Evolutionary conservation across 1,140 invertebrate genomes (phyloP), one percentile per base, ranked within the genome.

Genomic region (Oncopodura yosiiana): DNA sequence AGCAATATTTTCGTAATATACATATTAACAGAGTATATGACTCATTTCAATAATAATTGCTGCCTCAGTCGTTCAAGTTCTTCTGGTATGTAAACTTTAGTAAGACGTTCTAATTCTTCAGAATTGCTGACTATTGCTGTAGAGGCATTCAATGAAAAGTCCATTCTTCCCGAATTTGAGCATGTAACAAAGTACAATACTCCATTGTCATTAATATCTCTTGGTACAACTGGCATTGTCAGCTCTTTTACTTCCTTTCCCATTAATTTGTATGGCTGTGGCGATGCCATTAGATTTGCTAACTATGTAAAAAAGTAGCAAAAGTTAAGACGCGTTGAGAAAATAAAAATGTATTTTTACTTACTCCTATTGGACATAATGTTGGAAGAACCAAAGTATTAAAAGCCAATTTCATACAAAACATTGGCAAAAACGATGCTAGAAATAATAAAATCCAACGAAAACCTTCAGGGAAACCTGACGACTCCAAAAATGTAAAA

Each of bases 161-260:
- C 45, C 24, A 55, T 46, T 49, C 49, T 37, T 23, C 45, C 45
- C 14, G n/a, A 6, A 27, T 48, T 14, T 23, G 53, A 46, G 18
- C 24, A 49, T 29, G 53, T 55, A 5, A 55, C 53, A 23, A 36
- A 44, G 16, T 55, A 55, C n/a, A 55, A 30, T 3, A 23, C 53
- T 55, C 26, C n/a, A n/a, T n/a, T n/a, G n/a, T n/a, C n/a, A 37
- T 19, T 38, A 36, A 49, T 38, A 18, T 55, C 53, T 29, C 38
- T 36, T n/a, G 16, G 23, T 19, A 38, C 37, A 11, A 55, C 37
- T 16, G 53, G 53, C 4, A 55, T n/a, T 24, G 48, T 41, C 44
- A 55, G 43, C 14, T 55, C 49, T 46, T 55, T 49, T 0, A 55
- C 53, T 38, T 39, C 8, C 34, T 32, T 29, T 32, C 44, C 53